Evolutionary conservation across 2,113 vertebrate genomes (phyloP).

Genomic region (Rhodinocichla rosea): DNA sequence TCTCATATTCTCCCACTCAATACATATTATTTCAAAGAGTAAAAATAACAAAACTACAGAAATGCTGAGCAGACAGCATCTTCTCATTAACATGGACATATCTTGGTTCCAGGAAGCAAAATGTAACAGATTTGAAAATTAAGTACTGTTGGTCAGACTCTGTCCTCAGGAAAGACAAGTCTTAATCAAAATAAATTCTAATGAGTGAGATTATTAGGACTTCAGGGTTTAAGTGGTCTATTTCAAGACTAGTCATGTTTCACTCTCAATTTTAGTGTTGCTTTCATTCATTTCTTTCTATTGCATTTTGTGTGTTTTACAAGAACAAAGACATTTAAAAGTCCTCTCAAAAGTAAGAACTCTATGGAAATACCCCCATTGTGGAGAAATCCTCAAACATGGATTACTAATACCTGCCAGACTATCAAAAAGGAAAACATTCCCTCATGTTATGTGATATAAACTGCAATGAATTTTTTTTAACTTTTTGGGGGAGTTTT

Average conservation of each 20-base stretch:
- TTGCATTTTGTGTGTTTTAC: neutral
- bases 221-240: neutral
- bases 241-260: neutral
- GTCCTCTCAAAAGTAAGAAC: neutral
- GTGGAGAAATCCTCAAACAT: neutral
- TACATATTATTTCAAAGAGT: neutral
- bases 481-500: neutral
- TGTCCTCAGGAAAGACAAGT: neutral
- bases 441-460: fast-evolving
- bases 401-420: neutral
- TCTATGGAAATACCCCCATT: neutral
- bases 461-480: neutral
- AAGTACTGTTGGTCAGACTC: neutral
- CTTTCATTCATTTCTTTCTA: neutral
- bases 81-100: neutral
- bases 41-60: neutral
- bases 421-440: neutral
- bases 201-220: neutral
- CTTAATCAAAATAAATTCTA: neutral
- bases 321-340: neutral
- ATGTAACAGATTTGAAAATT: neutral
- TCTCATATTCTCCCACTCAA: neutral
- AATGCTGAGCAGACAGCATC: neutral
- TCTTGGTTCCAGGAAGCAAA: neutral
- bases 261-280: neutral